Evolutionary conservation across 2,888 invertebrate genomes (phyloP), one percentile per base, ranked within the genome.

Genomic region (Hydraecia micacea): DNA sequence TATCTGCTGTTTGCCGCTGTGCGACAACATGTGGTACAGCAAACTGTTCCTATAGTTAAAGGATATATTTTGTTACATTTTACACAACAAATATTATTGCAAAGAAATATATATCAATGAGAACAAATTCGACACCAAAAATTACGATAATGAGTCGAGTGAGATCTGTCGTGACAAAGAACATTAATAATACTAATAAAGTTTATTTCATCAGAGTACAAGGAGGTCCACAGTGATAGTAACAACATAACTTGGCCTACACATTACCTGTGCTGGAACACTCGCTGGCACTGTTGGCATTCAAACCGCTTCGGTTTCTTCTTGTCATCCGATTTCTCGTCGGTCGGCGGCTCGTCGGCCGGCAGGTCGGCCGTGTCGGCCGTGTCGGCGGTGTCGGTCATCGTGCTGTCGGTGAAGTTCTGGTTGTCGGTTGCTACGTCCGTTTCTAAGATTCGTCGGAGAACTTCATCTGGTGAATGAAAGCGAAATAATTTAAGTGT

Each of bases 21-120:
- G 99, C 66, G 98, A 98, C 87, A 98, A 95, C 95, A 98, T 97
- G 90, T 99, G 99, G 94, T 99, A 99, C 81, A 98, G 97, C 73
- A 99, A 95, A 15, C 99, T 99, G 93, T 99, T 99, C 81, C 98
- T 69, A n/a, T 36, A 8, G 25, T 32, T 25, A 25, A 46, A 67
- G 1, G 3, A 32, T 52, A 68, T 68, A 49, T 49, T 25, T 68
- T 21, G 13, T 46, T 46, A 28, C 0, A 28, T 46, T 13, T 32
- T 66, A 39, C n/a, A 42, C 18, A 9, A 32, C 2, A 49, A 15
- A 68, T 21, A 15, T 49, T 13, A 13, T 49, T 8, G 68, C 8
- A 32, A 8, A 62, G 13, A n/a, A 58, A 58, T 9, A 0, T 3
- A 25, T 55, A 25, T n/a, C 5, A n/a, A n/a, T n/a, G 21, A 13